These are phyloP conservation scores for Urocynchramus pylzowi DNA, from an alignment of 2,113 vertebrate genomes.

Conservation along the genomic window DNA sequence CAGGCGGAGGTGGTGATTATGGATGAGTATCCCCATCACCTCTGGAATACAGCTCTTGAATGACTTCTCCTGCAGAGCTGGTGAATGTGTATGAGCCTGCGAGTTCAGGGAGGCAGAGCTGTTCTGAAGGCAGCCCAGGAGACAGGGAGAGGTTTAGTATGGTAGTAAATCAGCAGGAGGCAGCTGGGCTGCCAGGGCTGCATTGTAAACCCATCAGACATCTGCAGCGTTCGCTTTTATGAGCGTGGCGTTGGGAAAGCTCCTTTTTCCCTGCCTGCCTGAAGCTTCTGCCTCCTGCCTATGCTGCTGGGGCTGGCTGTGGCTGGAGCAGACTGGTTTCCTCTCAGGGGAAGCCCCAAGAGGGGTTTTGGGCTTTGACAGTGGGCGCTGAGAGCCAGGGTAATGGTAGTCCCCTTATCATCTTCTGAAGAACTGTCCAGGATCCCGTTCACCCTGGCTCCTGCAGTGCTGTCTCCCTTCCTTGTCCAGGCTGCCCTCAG, in stretches of 20 bases:
- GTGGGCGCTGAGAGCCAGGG: background rate
- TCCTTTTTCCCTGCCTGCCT: background rate
- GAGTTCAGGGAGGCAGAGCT: background rate
- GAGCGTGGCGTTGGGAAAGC: background rate
- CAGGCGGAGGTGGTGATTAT: background rate
- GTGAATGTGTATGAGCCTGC: background rate
- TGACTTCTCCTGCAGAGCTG: background rate
- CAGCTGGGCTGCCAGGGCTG: background rate
- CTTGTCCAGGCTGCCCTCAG: background rate
- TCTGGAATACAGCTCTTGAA: background rate
- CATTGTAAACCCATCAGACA: background rate
- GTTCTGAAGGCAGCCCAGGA: background rate
- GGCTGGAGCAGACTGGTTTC: background rate
- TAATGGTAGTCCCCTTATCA: accelerated
- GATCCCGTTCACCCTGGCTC: background rate
- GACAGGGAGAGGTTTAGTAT: background rate
- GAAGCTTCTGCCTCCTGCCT: background rate
- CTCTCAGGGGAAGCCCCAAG: background rate
- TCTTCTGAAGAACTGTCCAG: background rate
- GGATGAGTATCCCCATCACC: background rate
- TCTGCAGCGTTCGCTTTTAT: background rate
- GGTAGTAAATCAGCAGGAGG: background rate
- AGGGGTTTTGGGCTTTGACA: background rate
- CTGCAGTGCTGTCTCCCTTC: background rate
- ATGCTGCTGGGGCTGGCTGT: accelerated